phyloP scores from a whole-genome alignment of 2,113 vertebrate genomes.

The Coturnix japonica region DNA sequence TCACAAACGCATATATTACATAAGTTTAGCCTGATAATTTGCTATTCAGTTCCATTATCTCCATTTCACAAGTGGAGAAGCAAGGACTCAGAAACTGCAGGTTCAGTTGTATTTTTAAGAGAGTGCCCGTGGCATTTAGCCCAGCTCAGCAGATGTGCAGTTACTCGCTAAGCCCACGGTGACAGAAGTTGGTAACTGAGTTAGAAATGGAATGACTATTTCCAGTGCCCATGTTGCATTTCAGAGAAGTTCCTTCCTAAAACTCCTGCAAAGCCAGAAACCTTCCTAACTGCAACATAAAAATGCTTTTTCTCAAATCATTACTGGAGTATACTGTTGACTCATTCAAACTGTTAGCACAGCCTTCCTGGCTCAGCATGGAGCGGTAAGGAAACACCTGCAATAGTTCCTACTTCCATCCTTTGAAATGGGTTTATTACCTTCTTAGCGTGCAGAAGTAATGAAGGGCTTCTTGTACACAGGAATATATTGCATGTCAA shows the following conservation, averaged over 20 bases:
- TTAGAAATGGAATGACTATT: neutral
- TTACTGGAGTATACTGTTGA: neutral
- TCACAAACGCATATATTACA: neutral
- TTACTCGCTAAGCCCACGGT: neutral
- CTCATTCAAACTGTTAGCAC: neutral
- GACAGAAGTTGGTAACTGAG: neutral
- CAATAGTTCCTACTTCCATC: slow-evolving; percentile 51
- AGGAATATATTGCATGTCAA: slow-evolving; percentile 68
- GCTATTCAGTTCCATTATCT: neutral
- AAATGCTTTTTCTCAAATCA: neutral
- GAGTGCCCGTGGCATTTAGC: neutral
- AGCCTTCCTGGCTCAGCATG: neutral
- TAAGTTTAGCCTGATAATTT: neutral
- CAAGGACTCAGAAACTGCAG: neutral
- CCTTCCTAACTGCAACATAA: neutral
- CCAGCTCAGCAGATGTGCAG: neutral
- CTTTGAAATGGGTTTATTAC: slow-evolving; percentile 65
- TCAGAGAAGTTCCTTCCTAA: neutral
- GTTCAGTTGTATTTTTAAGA: neutral
- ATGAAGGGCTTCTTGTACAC: slow-evolving; percentile 59
- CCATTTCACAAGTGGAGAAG: neutral
- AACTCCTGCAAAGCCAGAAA: neutral
- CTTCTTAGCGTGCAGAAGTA: slow-evolving; percentile 55
- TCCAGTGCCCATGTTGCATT: neutral
- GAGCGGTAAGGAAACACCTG: slow-evolving; percentile 51